phyloP scores from a whole-genome alignment of 2,113 vertebrate genomes.

The Sylvilagus bachmani region DNA sequence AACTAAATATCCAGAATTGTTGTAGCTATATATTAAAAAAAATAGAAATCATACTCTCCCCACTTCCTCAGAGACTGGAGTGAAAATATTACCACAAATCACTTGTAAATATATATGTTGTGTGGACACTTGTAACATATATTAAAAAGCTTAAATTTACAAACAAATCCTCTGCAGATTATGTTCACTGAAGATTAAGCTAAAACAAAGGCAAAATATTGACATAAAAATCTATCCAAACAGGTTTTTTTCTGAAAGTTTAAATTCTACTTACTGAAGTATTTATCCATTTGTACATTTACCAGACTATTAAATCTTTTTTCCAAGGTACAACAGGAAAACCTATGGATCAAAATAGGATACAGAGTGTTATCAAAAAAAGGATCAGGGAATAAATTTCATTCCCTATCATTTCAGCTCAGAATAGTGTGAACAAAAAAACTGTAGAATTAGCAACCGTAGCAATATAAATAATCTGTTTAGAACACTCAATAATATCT shows the following conservation, averaged over 20 bases:
- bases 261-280: not conserved
- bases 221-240: not conserved
- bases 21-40: not conserved
- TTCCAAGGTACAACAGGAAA: not conserved
- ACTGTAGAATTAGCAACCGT: not conserved
- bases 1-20: not conserved
- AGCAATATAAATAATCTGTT: not conserved
- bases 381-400: not conserved
- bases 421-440: not conserved
- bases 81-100: not conserved
- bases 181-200: not conserved
- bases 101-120: not conserved
- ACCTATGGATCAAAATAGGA: not conserved
- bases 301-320: not conserved
- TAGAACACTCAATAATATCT: not conserved
- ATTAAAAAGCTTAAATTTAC: not conserved
- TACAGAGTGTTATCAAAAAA: not conserved
- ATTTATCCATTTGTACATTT: not conserved
- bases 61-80: not conserved
- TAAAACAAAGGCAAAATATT: not conserved
- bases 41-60: not conserved
- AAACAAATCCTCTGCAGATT: not conserved
- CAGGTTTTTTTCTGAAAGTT: not conserved
- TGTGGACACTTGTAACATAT: not conserved
- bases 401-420: not conserved